A percentile compares a stretch with the other conserved stretches of the same genome.
Evolutionary conservation across 1,140 invertebrate genomes (phyloP).

Genomic region (Drosophila takahashii): DNA sequence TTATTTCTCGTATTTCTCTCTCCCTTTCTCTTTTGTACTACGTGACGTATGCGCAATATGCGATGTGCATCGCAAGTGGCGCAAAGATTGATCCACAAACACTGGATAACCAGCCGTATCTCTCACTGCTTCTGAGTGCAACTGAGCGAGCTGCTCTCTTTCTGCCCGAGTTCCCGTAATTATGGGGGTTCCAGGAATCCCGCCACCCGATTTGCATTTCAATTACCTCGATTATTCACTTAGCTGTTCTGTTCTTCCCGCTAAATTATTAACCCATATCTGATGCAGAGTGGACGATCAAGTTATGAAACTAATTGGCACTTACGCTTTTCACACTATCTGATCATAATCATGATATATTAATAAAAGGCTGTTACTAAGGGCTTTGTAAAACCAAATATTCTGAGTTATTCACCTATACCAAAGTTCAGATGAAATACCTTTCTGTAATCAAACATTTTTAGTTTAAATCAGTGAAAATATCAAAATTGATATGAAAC

Average conservation of each 20-base stretch:
- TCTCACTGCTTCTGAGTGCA: background rate
- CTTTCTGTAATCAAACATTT: no score
- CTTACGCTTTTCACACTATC: background rate
- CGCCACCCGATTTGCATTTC: constrained; percentile 1
- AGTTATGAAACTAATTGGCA: background rate
- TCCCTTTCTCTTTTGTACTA: constrained; percentile 41
- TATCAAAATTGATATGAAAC: no score
- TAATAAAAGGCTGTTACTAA: no score
- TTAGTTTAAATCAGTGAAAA: no score
- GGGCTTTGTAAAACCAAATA: no score
- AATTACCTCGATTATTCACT: constrained; percentile 2
- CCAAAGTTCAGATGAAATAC: no score
- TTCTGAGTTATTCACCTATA: background rate
- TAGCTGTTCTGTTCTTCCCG: constrained; percentile 14
- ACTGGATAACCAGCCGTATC: constrained; percentile 9
- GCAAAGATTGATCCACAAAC: constrained; percentile 17
- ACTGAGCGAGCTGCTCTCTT: background rate
- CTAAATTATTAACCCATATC: background rate
- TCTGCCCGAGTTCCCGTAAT: constrained; percentile 1
- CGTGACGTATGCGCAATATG: constrained; percentile 75
- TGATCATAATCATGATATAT: background rate
- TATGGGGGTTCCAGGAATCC: constrained; percentile 37
- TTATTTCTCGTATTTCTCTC: constrained; percentile 40
- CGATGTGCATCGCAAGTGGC: constrained; percentile 55
- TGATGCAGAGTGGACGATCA: background rate